A percentile compares a stretch with the other conserved stretches of the same genome.
Conservation (phyloP, 2,113 vertebrate species). For the Epinephelus fuscoguttatus region DNA sequence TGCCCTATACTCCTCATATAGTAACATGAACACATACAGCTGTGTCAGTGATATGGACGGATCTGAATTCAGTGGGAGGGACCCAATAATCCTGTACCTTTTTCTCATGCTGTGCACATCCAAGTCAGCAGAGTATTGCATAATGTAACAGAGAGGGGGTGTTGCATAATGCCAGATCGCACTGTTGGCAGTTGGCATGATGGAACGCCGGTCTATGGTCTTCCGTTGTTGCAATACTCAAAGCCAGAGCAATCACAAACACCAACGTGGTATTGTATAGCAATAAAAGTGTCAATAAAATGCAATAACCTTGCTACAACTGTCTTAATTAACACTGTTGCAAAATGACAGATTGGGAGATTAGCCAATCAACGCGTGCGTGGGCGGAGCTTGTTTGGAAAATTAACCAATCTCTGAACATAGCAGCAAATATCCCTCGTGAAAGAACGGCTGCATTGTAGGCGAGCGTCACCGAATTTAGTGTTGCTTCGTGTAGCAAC, state of each 20-base stretch:
- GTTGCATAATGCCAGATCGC: constrained; percentile 70
- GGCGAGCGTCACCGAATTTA: background rate
- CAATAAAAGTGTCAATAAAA: background rate
- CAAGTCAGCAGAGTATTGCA: constrained; percentile 48
- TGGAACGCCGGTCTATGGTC: background rate
- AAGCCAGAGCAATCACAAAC: background rate
- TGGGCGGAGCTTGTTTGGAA: constrained; percentile 44
- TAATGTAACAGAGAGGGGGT: constrained; percentile 64
- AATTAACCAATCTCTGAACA: constrained; percentile 56
- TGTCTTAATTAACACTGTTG: background rate
- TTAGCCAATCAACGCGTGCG: constrained; percentile 40
- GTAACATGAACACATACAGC: background rate
- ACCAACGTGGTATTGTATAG: accelerated
- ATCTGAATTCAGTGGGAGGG: constrained; percentile 20
- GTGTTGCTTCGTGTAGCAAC: background rate
- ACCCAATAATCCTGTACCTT: background rate
- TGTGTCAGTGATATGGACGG: background rate
- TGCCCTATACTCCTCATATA: background rate
- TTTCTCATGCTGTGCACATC: constrained; percentile 54
- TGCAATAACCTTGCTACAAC: constrained; percentile 8
- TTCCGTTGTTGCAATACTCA: background rate
- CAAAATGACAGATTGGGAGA: constrained; percentile 20
- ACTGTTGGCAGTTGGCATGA: background rate
- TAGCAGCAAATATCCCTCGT: background rate
- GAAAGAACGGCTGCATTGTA: background rate